Percentiles rank a stretch among this genome's conserved stretches.
phyloP scores from a whole-genome alignment of 2,888 invertebrate genomes.

The Galerucella nymphaeae region DNA sequence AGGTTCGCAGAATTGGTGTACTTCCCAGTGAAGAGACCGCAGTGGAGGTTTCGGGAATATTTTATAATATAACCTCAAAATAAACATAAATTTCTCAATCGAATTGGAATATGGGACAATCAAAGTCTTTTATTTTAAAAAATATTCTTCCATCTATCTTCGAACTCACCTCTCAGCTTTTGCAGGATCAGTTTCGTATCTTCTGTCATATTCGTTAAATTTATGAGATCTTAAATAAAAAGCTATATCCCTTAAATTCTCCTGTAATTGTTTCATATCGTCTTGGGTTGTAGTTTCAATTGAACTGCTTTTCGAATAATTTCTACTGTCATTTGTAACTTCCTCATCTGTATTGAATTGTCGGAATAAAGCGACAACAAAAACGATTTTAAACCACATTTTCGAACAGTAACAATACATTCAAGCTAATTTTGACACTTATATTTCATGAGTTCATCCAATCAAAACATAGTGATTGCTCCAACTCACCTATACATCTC shows the following conservation, averaged over 20 bases:
- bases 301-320: background rate
- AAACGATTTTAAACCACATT: background rate
- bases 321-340: background rate
- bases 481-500: too few relatives aligned
- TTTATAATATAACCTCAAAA: constrained; percentile 58
- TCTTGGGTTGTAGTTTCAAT: background rate
- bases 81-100: background rate
- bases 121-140: too few relatives aligned
- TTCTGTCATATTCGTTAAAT: constrained; percentile 73
- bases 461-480: too few relatives aligned
- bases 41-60: constrained; percentile 70
- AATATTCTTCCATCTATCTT: too few relatives aligned
- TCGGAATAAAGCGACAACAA: background rate
- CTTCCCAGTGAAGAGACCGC: constrained; percentile 72
- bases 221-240: constrained; percentile 73
- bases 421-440: background rate
- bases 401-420: background rate
- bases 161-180: constrained; percentile 49
- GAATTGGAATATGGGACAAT: background rate
- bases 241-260: constrained; percentile 69
- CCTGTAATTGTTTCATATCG: constrained; percentile 35
- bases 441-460: background rate
- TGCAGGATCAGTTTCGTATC: constrained; percentile 57
- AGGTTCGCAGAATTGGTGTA: constrained; percentile 67
- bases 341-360: background rate